Percentiles rank a stretch among this genome's conserved stretches.
phyloP scores from a whole-genome alignment of 2,888 invertebrate species.

The Caenorhabditis sinica region DNA sequence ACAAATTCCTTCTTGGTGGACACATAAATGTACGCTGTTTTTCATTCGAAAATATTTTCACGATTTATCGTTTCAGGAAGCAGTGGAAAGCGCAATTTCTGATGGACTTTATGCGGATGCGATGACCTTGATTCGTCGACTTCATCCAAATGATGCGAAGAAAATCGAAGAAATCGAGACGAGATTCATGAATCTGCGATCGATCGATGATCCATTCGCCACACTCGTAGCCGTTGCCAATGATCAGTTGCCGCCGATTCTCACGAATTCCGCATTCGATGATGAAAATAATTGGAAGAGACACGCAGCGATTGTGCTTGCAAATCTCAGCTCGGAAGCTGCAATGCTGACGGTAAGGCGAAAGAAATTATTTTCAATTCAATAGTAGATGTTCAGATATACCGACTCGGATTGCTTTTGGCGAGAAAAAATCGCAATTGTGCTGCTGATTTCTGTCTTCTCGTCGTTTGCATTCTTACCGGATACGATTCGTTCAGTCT shows the following conservation, averaged over 20 bases:
- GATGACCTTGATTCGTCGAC: slow-evolving; percentile 69
- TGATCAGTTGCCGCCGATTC: slow-evolving; percentile 72
- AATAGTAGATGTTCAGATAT: slow-evolving; percentile 37
- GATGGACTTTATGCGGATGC: slow-evolving; percentile 80
- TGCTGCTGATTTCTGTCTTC: slow-evolving; percentile 96
- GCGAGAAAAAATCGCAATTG: slow-evolving; percentile 89
- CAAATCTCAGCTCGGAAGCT: slow-evolving; percentile 86
- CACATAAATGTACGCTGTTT: slow-evolving; percentile 55
- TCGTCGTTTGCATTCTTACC: slow-evolving; percentile 87
- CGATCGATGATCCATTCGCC: slow-evolving; percentile 76
- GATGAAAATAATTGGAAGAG: slow-evolving; percentile 92
- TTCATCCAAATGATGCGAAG: slow-evolving; percentile 61
- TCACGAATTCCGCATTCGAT: slow-evolving; percentile 80
- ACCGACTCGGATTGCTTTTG: slow-evolving; percentile 67
- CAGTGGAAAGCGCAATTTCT: slow-evolving; percentile 76
- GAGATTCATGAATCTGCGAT: slow-evolving; percentile 71
- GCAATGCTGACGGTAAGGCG: slow-evolving; percentile 59
- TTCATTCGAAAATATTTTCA: not conserved
- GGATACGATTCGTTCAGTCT: slow-evolving; percentile 64
- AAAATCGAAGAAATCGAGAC: slow-evolving; percentile 76
- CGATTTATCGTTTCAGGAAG: slow-evolving; percentile 72
- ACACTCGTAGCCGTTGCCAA: slow-evolving; percentile 77
- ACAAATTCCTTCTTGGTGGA: slow-evolving; percentile 65
- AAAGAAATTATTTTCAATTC: not conserved
- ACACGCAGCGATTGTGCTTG: slow-evolving; percentile 95